phyloP scores from a whole-genome alignment of 2,888 invertebrate species.

The Incurvaria masculella region DNA sequence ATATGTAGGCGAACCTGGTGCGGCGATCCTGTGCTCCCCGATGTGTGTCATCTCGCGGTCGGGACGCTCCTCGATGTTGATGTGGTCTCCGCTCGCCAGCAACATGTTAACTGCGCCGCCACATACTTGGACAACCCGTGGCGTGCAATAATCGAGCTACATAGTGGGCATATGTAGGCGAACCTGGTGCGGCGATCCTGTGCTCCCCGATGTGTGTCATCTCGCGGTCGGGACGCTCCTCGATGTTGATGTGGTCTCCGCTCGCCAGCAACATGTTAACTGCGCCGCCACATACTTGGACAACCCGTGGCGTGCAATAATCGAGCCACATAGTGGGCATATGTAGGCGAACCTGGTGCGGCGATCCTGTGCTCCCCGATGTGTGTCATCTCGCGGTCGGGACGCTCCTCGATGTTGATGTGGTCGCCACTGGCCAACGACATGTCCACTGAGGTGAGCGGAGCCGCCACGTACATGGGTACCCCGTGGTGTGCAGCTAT shows the following conservation, averaged over 20 bases:
- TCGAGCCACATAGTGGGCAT: too few relatives aligned
- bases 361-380: slow-evolving; percentile 85
- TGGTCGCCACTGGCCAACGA: slow-evolving; percentile 73
- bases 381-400: slow-evolving; percentile 88
- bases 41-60: slow-evolving; percentile 89
- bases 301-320: slow-evolving; percentile 81
- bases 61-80: slow-evolving; percentile 92
- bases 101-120: slow-evolving; percentile 87
- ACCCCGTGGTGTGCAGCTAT: slow-evolving; percentile 86
- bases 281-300: slow-evolving; percentile 97
- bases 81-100: slow-evolving; percentile 76
- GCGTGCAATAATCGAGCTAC: too few relatives aligned
- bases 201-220: slow-evolving; percentile 88
- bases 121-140: slow-evolving; percentile 94
- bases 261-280: slow-evolving; percentile 74
- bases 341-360: slow-evolving; percentile 63
- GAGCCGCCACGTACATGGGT: slow-evolving; percentile 95
- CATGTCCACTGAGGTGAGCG: slow-evolving; percentile 87
- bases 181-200: slow-evolving; percentile 84
- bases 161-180: too few relatives aligned
- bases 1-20: too few relatives aligned
- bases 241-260: slow-evolving; percentile 90
- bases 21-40: slow-evolving; percentile 83
- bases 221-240: slow-evolving; percentile 88
- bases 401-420: slow-evolving; percentile 93